Percentiles rank a stretch among this genome's conserved stretches.
phyloP scores from a whole-genome alignment of 2,888 invertebrate genomes.

The Cremastobaeus sp. region DNA sequence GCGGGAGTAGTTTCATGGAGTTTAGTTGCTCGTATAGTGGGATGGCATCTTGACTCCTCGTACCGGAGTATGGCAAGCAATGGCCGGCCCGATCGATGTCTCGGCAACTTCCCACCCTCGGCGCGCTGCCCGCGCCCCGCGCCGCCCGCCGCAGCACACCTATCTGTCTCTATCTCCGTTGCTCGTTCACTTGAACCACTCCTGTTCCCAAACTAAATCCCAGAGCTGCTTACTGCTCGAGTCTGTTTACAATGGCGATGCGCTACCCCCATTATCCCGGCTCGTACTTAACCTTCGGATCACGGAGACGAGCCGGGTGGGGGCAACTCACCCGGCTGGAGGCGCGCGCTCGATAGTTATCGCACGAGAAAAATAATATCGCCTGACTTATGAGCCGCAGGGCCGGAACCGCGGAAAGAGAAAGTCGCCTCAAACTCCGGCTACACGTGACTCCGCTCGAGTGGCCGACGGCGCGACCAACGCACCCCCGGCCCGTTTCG shows the following conservation, averaged over 20 bases:
- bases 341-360: conserved; percentile 39
- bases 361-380: conserved; percentile 49
- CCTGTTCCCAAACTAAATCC: conserved; percentile 70
- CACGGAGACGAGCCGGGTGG: conserved; percentile 31
- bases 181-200: conserved; percentile 53
- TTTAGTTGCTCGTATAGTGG: conserved; percentile 74
- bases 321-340: conserved; percentile 44
- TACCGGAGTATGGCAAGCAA: conserved; percentile 76
- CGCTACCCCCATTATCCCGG: conserved; percentile 69
- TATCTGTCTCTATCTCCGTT: conserved; percentile 6
- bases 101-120: conserved; percentile 77
- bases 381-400: neutral
- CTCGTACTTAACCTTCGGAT: conserved; percentile 68
- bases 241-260: conserved; percentile 75
- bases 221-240: conserved; percentile 71
- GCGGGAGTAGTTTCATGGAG: conserved; percentile 74
- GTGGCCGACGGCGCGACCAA: neutral
- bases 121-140: conserved; percentile 52
- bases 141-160: conserved; percentile 46
- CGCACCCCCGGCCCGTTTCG: neutral
- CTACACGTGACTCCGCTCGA: too few relatives aligned
- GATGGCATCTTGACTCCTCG: conserved; percentile 78
- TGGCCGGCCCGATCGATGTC: conserved; percentile 78
- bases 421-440: too few relatives aligned
- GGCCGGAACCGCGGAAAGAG: conserved; percentile 5